A percentile compares a stretch with the other conserved stretches of the same genome.
These are phyloP conservation scores for Oxyura jamaicensis DNA, from an alignment of 2,113 vertebrate genomes.

Conservation along the genomic window DNA sequence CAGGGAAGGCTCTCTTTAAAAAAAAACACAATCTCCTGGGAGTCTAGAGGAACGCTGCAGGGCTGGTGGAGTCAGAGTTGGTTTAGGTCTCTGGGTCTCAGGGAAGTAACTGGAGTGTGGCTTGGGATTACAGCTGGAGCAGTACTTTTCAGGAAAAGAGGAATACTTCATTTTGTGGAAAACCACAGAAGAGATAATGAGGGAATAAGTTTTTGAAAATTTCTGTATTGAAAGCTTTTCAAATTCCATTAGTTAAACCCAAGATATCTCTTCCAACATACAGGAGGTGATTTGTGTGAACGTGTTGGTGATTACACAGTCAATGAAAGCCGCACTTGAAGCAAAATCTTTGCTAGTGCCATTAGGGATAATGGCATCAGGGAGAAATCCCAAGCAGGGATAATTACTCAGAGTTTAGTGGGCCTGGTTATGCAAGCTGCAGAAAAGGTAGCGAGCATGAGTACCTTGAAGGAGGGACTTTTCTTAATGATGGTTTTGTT, in stretches of 20 bases:
- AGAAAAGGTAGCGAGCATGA: not conserved
- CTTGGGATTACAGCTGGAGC: not conserved
- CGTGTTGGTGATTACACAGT: not conserved
- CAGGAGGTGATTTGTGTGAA: not conserved
- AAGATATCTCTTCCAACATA: not conserved
- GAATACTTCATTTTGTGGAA: not conserved
- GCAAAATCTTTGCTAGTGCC: not conserved
- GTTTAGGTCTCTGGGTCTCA: not conserved
- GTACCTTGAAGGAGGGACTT: slow-evolving; percentile 1
- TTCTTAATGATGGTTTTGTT: not conserved
- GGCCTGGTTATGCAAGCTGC: not conserved
- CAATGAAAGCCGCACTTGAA: not conserved
- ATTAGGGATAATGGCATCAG: slow-evolving; percentile 22
- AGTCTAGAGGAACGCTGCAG: not conserved
- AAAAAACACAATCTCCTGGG: not conserved
- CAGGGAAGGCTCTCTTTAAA: not conserved
- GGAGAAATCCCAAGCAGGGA: not conserved
- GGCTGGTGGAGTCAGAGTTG: not conserved
- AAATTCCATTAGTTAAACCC: not conserved
- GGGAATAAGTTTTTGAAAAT: not conserved
- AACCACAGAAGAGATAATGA: not conserved
- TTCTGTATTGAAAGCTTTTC: not conserved
- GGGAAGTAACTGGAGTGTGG: not conserved
- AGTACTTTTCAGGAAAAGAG: not conserved
- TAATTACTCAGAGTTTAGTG: not conserved